A percentile compares a stretch with the other conserved stretches of the same genome.
Evolutionary conservation across 2,113 vertebrate species (phyloP).

Genomic region (Lamprotornis superbus): DNA sequence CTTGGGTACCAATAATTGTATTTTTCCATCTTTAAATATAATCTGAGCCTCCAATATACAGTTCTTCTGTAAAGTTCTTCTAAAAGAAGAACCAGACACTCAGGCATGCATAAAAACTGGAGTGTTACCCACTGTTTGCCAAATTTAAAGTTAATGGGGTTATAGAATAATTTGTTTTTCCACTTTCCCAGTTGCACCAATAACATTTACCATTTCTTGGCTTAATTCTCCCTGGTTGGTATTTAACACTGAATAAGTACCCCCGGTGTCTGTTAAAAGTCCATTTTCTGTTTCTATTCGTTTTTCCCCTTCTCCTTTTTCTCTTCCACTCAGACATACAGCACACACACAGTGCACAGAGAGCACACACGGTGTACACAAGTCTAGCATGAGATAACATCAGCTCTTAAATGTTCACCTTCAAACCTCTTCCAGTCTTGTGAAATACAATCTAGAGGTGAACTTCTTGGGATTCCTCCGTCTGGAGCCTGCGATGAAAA

Average conservation of each 20-base stretch:
- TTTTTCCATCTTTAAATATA: background rate
- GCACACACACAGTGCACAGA: background rate
- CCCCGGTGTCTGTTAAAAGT: background rate
- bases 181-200: background rate
- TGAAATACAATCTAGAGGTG: background rate
- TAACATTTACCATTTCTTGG: too few species aligned
- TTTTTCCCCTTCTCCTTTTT: background rate
- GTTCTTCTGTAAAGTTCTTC: background rate
- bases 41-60: background rate
- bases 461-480: background rate
- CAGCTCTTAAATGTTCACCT: background rate
- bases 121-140: background rate
- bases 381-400: background rate
- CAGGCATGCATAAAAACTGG: background rate
- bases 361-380: background rate
- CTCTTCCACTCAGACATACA: background rate
- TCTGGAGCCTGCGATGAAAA: background rate
- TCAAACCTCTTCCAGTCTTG: background rate
- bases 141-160: background rate
- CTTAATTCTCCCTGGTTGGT: background rate
- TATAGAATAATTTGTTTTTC: background rate
- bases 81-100: background rate
- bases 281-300: background rate
- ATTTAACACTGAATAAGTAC: background rate
- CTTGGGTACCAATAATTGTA: background rate